phyloP scores from a whole-genome alignment of 2,888 invertebrate genomes.

The Orthosia incerta region DNA sequence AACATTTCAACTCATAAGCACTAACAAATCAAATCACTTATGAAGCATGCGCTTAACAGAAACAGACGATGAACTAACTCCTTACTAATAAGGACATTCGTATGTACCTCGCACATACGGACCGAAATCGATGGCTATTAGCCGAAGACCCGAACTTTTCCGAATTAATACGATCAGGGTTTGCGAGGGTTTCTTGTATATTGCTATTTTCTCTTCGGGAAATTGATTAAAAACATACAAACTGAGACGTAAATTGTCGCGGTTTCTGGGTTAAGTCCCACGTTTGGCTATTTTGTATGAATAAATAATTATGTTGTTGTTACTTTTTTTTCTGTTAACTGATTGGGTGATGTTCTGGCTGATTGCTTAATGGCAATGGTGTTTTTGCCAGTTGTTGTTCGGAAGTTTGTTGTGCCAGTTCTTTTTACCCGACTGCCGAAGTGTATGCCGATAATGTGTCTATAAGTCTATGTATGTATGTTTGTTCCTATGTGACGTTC shows the following conservation, averaged over 20 bases:
- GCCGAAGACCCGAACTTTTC: constrained; percentile 34
- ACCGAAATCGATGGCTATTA: constrained; percentile 53
- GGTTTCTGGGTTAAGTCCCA: constrained; percentile 26
- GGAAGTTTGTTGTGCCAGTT: not conserved
- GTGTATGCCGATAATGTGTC: too few species aligned
- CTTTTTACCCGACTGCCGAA: too few species aligned
- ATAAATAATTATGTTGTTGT: constrained; percentile 30
- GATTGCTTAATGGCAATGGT: not conserved
- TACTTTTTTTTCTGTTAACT: not conserved
- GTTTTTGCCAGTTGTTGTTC: constrained; percentile 1
- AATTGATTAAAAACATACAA: constrained; percentile 57
- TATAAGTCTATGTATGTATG: too few species aligned
- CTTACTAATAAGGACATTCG: constrained; percentile 43
- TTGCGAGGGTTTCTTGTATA: constrained; percentile 44
- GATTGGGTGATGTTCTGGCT: not conserved
- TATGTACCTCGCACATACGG: constrained; percentile 34
- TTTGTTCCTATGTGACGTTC: too few species aligned
- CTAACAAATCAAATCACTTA: constrained; percentile 40
- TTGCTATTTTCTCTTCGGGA: constrained; percentile 19
- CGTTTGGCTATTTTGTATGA: constrained; percentile 11
- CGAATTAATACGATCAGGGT: constrained; percentile 55
- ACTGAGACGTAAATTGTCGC: constrained; percentile 49
- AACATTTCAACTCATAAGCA: constrained; percentile 21
- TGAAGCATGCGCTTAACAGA: constrained; percentile 24
- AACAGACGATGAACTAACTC: constrained; percentile 32